Evolutionary conservation across 2,888 invertebrate species (phyloP).

Genomic region (Lepidocyrtoides sp.): DNA sequence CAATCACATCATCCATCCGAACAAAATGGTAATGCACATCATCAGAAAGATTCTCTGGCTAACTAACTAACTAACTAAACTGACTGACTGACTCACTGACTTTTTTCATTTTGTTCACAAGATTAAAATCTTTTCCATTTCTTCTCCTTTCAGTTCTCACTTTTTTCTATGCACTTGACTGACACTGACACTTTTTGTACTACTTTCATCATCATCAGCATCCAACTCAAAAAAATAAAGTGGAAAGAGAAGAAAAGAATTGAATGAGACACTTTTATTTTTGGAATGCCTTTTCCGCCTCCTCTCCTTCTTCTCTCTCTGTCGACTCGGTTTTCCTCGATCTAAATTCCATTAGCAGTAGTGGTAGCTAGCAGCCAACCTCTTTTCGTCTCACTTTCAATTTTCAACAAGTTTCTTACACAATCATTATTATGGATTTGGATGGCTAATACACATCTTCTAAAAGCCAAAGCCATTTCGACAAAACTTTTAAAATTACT

Average conservation of each 20-base stretch:
- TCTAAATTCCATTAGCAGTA: conserved; percentile 39
- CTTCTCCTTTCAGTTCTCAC: conserved; percentile 11
- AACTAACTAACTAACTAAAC: no score
- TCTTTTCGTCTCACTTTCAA: conserved; percentile 38
- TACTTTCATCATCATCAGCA: conserved; percentile 22
- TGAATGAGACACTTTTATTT: conserved; percentile 64
- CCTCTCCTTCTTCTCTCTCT: neutral
- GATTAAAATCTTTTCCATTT: conserved; percentile 68
- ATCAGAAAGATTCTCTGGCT: conserved; percentile 38
- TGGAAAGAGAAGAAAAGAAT: conserved; percentile 8
- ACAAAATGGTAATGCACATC: conserved; percentile 59
- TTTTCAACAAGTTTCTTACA: conserved; percentile 64
- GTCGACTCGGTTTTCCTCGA: no score
- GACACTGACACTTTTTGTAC: conserved; percentile 65
- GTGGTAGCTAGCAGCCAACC: no score
- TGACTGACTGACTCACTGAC: conserved; percentile 69
- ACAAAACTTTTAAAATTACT: conserved; percentile 34
- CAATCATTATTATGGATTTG: neutral
- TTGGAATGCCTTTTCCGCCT: conserved; percentile 62
- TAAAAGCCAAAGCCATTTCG: neutral
- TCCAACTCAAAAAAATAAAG: neutral
- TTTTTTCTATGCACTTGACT: conserved; percentile 54
- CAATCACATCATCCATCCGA: conserved; percentile 37
- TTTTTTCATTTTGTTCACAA: conserved; percentile 46
- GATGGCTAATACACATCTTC: neutral